Evolutionary conservation across 2,113 vertebrate species (phyloP).

Genomic region (Microtus pennsylvanicus): DNA sequence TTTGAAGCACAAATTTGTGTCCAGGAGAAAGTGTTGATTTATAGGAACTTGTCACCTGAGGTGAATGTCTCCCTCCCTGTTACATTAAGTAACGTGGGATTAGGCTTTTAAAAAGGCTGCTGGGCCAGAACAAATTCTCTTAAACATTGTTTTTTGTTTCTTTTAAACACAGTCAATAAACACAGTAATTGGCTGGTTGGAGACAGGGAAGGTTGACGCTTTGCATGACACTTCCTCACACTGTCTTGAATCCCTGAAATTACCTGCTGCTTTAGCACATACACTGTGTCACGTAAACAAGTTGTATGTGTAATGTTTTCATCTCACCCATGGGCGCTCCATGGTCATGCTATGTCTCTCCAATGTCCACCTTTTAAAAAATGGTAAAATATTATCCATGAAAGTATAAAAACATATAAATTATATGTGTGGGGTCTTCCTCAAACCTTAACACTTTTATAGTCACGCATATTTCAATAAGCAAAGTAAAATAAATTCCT

Average conservation of each 20-base stretch:
- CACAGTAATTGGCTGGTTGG: background rate
- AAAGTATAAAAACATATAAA: conserved; percentile 10
- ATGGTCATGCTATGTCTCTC: background rate
- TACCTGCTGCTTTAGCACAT: background rate
- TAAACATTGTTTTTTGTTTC: background rate
- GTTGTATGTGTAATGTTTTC: background rate
- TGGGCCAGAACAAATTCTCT: background rate
- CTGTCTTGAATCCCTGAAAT: background rate
- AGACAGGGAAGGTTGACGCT: background rate
- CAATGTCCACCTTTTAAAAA: background rate
- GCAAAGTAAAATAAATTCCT: background rate
- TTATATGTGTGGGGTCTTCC: background rate
- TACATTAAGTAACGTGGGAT: conserved; percentile 6
- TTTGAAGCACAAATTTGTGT: conserved; percentile 16
- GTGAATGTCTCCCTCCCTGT: background rate
- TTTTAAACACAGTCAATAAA: background rate
- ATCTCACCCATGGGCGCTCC: background rate
- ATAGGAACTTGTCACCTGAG: background rate
- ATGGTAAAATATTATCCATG: background rate
- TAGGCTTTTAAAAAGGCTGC: background rate
- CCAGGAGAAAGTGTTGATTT: background rate
- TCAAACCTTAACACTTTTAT: conserved; percentile 9
- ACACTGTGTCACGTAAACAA: background rate
- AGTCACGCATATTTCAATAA: background rate
- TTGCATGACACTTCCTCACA: background rate